phyloP scores from a whole-genome alignment of 2,888 invertebrate genomes.

The Callimorpha dominula region DNA sequence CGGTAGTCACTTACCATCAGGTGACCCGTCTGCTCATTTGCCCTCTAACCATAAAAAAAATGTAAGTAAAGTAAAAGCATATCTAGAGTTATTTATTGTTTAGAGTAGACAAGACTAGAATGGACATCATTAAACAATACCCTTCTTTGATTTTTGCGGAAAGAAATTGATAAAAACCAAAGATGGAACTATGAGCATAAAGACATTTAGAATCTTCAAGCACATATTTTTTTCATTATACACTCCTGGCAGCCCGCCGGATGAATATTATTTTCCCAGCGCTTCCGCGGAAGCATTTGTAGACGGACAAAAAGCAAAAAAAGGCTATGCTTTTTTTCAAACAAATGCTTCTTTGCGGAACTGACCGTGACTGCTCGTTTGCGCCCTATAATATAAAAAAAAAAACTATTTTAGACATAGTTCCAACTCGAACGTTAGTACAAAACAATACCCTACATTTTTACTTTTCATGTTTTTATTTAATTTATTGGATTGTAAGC shows the following conservation, averaged over 20 bases:
- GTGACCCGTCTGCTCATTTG: too few species aligned
- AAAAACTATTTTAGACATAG: slow-evolving; percentile 14
- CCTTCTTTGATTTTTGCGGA: too few species aligned
- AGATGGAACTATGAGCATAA: background rate
- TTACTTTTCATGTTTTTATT: slow-evolving; percentile 1
- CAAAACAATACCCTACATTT: slow-evolving; percentile 7
- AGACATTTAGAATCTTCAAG: background rate
- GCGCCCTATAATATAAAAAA: too few species aligned
- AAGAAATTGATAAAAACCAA: background rate
- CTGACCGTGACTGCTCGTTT: too few species aligned
- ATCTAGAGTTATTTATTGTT: too few species aligned
- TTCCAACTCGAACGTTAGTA: slow-evolving; percentile 13
- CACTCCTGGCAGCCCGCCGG: slow-evolving; percentile 10
- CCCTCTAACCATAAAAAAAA: too few species aligned
- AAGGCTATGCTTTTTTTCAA: background rate
- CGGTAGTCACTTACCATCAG: too few species aligned
- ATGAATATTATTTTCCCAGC: background rate
- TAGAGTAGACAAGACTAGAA: too few species aligned
- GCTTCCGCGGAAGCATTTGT: background rate
- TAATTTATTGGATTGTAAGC: background rate
- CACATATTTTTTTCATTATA: background rate
- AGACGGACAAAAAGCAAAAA: background rate
- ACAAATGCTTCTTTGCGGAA: background rate
- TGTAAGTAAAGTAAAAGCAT: too few species aligned
- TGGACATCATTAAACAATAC: too few species aligned